Evolutionary conservation across 2,797 vertebrate species (phyloP), one percentile per base, ranked within the genome.

Genomic region (Lepilemur ruficaudatus): DNA sequence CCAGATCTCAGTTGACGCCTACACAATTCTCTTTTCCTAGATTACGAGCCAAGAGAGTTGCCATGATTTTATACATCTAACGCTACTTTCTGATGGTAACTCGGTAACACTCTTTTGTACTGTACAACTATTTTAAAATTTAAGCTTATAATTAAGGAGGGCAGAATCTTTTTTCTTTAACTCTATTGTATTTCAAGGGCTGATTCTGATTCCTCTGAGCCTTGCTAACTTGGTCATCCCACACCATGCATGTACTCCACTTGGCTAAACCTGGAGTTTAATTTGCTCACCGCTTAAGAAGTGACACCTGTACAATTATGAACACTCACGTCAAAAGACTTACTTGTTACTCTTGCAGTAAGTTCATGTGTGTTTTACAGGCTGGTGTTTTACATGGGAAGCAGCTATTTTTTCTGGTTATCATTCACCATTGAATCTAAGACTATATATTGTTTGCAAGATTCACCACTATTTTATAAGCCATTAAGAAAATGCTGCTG

Each of bases 401-500:
- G 75, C n/a, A 88, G 28, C 46, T 84, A 55, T 57, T 83, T 63
- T 50, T 88, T 84, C 57, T 89, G 23, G 7, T 88, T 91, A 91
- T 81, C 65, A 35, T 78, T 35, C 61, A 48, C 91, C 46, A 81
- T 57, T 11, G 20, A 87, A 35, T 46, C 38, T 63, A 86, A 94
- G 57, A 59, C 35, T 50, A 65, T n/a, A n/a, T 46, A 72, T 50
- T 0, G 0, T 61, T 81, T 52, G 15, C 79, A 96, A 91, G 83
- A 85, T 52, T 83, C 41, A 82, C n/a, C 41, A 70, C 65, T 67
- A 8, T 92, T 97, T 72, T 85, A 35, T 69, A 91, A 38, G 65
- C 20, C 25, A 78, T 76, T 81, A 91, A 80, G 86, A 89, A 89
- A 91, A 89, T 78, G n/a, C 46, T 89, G 59, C 35, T 76, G 88